These are phyloP conservation scores for Melanerpes aurifrons DNA, from an alignment of 2,113 vertebrate genomes.

Conservation along the genomic window DNA sequence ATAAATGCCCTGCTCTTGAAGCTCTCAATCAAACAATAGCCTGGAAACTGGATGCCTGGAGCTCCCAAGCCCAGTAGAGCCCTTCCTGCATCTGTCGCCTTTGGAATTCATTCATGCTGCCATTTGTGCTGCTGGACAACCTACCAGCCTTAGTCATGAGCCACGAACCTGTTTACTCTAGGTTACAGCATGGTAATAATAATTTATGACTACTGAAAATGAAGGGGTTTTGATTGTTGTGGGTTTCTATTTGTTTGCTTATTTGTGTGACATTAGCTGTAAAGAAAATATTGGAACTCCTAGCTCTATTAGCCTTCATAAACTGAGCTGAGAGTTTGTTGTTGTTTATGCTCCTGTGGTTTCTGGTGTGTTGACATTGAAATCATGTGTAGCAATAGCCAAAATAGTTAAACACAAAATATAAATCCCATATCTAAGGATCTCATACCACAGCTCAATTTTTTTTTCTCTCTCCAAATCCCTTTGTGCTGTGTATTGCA, in stretches of 20 bases:
- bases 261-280: neutral
- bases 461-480: neutral
- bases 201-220: slow-evolving; percentile 26
- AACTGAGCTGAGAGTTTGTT: neutral
- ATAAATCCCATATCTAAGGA: neutral
- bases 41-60: neutral
- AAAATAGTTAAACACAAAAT: slow-evolving; percentile 24
- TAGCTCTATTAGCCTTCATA: neutral
- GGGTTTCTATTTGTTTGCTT: neutral
- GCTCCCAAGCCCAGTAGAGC: neutral
- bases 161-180: slow-evolving; percentile 29
- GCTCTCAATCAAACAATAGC: neutral
- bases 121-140: neutral
- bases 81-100: neutral
- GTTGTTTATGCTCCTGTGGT: neutral
- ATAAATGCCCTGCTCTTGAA: neutral
- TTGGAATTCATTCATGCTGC: neutral
- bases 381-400: neutral
- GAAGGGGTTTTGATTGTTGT: slow-evolving; percentile 22
- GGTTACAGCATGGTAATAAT: neutral
- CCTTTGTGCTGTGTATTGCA: neutral
- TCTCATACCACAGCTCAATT: neutral
- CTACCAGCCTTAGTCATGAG: slow-evolving; percentile 14
- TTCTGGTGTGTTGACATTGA: slow-evolving; percentile 20
- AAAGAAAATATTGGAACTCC: slow-evolving; percentile 26